Evolutionary conservation across 2,797 vertebrate genomes (phyloP).

Genomic region (Rhinophrynus dorsalis): DNA sequence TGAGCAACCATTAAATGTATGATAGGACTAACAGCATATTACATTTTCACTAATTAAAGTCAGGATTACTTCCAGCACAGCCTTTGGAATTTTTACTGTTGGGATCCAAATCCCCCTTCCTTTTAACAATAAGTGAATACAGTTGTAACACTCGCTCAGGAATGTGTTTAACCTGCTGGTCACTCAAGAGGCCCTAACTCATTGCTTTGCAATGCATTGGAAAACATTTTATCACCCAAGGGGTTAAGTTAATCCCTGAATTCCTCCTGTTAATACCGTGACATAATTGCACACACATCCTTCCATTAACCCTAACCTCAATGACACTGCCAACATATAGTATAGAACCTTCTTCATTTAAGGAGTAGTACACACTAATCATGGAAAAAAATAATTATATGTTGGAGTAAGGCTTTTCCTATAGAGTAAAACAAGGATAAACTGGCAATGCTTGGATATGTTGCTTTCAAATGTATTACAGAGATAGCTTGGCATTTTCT

Average conservation of each 20-base stretch:
- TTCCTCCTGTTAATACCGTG: background rate
- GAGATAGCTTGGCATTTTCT: too few species aligned
- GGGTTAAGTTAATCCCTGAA: conserved; percentile 11
- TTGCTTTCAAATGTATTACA: too few species aligned
- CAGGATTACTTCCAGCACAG: conserved; percentile 69
- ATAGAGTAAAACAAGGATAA: too few species aligned
- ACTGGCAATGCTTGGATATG: too few species aligned
- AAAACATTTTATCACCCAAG: too few species aligned
- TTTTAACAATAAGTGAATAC: conserved; percentile 69
- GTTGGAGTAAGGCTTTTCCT: too few species aligned
- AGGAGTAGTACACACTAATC: too few species aligned
- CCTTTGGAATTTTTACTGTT: conserved; percentile 72
- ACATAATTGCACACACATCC: background rate
- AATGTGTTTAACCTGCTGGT: background rate
- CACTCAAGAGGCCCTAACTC: too few species aligned
- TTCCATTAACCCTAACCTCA: background rate
- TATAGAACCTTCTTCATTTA: too few species aligned
- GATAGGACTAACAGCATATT: conserved; percentile 58
- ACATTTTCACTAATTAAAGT: conserved; percentile 75
- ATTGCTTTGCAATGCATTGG: too few species aligned
- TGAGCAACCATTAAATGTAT: conserved; percentile 49
- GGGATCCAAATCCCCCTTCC: conserved; percentile 71
- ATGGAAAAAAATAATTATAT: too few species aligned
- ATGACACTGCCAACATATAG: background rate
- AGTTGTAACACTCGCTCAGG: conserved; percentile 57